These are phyloP conservation scores for Ceratina calcarata DNA, from an alignment of 1,140 invertebrate species.

Conservation along the genomic window DNA sequence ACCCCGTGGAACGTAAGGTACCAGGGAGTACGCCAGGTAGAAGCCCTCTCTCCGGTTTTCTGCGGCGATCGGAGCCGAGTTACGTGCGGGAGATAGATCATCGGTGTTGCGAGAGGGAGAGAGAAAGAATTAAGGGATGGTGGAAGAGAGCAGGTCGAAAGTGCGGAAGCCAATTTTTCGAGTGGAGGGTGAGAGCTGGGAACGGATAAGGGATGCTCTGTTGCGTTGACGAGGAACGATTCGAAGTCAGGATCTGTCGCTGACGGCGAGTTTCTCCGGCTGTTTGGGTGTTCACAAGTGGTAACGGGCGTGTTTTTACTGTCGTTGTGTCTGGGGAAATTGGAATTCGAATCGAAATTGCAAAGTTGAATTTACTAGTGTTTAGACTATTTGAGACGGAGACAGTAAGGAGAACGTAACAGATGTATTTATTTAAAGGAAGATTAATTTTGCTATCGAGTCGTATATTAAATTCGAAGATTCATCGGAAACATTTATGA, in stretches of 20 bases:
- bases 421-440: neutral
- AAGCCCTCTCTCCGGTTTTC: conserved; percentile 48
- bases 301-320: conserved; percentile 1
- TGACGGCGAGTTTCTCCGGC: conserved; percentile 18
- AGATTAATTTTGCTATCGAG: too few relatives aligned
- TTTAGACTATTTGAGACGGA: neutral
- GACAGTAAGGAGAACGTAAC: too few relatives aligned
- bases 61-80: conserved; percentile 11
- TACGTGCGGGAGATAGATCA: conserved; percentile 60
- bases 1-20: conserved; percentile 33
- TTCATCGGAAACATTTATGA: too few relatives aligned
- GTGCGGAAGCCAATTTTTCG: conserved; percentile 60
- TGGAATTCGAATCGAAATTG: neutral
- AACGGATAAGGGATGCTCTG: conserved; percentile 37
- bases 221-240: conserved; percentile 29
- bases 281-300: neutral
- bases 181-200: conserved; percentile 47
- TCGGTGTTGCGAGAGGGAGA: conserved; percentile 15
- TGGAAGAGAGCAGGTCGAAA: conserved; percentile 40
- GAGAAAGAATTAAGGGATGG: neutral
- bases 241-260: conserved; percentile 48
- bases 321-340: neutral
- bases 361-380: neutral
- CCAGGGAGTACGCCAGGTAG: conserved; percentile 41
- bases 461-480: too few relatives aligned